Base-by-base conservation (phyloP, 92 coral and sea anemone species). In the Epizoanthus scotinus region DNA sequence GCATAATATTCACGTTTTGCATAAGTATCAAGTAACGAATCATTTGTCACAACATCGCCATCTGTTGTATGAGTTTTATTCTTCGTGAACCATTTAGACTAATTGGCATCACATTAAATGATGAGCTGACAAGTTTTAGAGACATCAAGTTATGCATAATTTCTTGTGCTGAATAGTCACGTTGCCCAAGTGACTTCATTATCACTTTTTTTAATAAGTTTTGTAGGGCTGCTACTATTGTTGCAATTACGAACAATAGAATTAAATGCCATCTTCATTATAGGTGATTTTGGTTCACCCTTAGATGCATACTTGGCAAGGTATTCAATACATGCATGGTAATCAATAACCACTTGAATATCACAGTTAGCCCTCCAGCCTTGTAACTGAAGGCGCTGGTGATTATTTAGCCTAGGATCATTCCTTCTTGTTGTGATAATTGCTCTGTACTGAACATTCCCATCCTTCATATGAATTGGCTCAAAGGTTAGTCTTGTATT, bases 401-500 rank as follows among this genome's bases (percentile, higher is more conserved):
- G 40, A 34, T 34, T 34, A 34, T 34, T 34, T 34, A 34, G 40
- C 40, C 40, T 77, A 10, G 71, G 13, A 83, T 87, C 84, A 59
- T 87, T 83, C 25, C 91, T 22, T 73, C 78, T 88, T 38, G 91
- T 88, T 59, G 85, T 70, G 53, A 84, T 26, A 27, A 84, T 84
- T 29, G 89, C 89, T 44, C 78, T 89, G 74, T 89, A 86, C 50
- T 86, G 44, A 20, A 74, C 2, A 53, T 50, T 85, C 36, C 57
- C 71, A 82, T 89, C 81, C 27, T 85, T 89, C 38, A 84, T 62
- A 79, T 89, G 78, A 82, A 86, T 83, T 8, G 84, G 87, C 34
- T 89, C 90, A 89, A 89, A 86, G 56, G 82, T 84, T 28, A 89
- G 84, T 71, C 60, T 78, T 52, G 93, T 86, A 50, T 68, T n/a